phyloP scores from a whole-genome alignment of 2,888 invertebrate species.

The Aplocera efformata region DNA sequence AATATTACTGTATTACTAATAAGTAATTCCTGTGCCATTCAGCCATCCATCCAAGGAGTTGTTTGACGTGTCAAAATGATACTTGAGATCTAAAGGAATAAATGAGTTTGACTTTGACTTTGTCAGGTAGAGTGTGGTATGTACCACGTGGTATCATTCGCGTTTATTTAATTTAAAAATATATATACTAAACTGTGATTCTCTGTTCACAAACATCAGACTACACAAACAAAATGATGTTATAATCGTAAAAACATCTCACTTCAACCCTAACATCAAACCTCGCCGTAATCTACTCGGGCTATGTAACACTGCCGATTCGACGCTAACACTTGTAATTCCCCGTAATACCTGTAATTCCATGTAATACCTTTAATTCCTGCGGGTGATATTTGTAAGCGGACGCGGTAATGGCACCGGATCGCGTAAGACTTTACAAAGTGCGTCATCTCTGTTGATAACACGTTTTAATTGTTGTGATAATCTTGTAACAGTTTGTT shows the following conservation, averaged over 20 bases:
- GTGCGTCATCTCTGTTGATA: slow-evolving; percentile 28
- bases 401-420: slow-evolving; percentile 32
- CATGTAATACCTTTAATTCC: slow-evolving; percentile 39
- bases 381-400: slow-evolving; percentile 49
- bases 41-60: no score
- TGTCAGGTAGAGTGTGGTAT: no score
- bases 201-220: no score
- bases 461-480: slow-evolving; percentile 21
- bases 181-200: no score
- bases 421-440: slow-evolving; percentile 36
- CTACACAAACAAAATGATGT: background rate
- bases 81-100: no score
- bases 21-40: no score
- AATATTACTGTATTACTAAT: no score
- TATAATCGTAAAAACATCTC: slow-evolving; percentile 7
- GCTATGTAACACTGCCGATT: slow-evolving; percentile 29
- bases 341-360: slow-evolving; percentile 43
- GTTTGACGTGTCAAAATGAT: no score
- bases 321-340: slow-evolving; percentile 27
- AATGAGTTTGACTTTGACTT: no score
- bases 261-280: slow-evolving; percentile 34
- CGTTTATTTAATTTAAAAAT: no score
- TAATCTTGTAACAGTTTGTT: slow-evolving; percentile 10
- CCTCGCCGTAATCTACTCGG: slow-evolving; percentile 33
- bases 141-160: no score